These are phyloP conservation scores for Arvicola amphibius DNA, from an alignment of 2,797 vertebrate genomes.

Conservation along the genomic window DNA sequence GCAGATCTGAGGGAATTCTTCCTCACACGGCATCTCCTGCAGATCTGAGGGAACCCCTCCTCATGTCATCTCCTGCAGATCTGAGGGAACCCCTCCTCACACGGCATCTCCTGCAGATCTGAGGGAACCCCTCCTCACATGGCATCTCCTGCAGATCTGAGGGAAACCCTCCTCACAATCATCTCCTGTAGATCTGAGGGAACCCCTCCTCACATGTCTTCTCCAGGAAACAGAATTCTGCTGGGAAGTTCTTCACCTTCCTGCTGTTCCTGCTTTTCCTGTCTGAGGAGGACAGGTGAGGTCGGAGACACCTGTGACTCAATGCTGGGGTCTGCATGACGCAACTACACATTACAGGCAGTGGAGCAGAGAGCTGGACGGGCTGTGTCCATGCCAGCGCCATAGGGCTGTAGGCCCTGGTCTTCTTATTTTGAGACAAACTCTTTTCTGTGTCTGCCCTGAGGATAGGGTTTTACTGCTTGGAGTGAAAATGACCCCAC, in stretches of 20 bases:
- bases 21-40: too few species aligned
- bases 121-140: too few species aligned
- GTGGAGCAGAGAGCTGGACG: not conserved
- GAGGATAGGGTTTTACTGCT: not conserved
- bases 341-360: not conserved
- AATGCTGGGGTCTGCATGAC: not conserved
- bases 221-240: not conserved
- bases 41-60: too few species aligned
- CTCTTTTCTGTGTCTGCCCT: not conserved
- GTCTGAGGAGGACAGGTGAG: slow-evolving; percentile 17
- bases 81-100: too few species aligned
- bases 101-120: too few species aligned
- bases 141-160: too few species aligned
- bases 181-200: too few species aligned
- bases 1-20: not conserved
- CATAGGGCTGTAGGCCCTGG: not conserved
- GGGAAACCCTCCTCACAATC: too few species aligned
- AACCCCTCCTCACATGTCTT: not conserved
- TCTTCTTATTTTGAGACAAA: slow-evolving; percentile 9
- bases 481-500: not conserved
- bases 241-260: not conserved
- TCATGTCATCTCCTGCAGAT: too few species aligned
- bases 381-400: not conserved
- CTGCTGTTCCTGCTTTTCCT: not conserved
- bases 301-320: not conserved